Percentiles rank a stretch among this genome's conserved stretches.
These are phyloP conservation scores for Achlya flavicornis DNA, from an alignment of 2,888 invertebrate species.

Conservation along the genomic window DNA sequence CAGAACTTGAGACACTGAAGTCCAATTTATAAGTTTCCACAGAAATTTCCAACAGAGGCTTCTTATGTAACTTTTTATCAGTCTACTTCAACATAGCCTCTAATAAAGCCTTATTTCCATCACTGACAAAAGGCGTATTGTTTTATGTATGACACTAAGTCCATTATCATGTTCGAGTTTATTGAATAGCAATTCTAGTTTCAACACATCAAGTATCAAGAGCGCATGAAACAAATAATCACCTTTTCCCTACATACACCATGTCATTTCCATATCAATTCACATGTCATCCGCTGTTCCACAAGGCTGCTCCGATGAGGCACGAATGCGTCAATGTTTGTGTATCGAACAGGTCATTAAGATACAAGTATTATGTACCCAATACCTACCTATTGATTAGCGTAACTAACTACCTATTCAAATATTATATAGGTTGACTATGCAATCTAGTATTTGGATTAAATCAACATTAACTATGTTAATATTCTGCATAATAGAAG, in stretches of 20 bases:
- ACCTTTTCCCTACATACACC: neutral
- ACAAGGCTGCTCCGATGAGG: slow-evolving; percentile 15
- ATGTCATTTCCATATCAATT: slow-evolving; percentile 44
- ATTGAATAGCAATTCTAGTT: no score
- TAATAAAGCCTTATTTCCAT: no score
- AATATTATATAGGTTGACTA: neutral
- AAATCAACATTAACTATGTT: neutral
- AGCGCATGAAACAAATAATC: neutral
- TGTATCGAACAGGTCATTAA: neutral
- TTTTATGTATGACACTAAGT: no score
- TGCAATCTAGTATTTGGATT: neutral
- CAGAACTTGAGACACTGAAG: no score
- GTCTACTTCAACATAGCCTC: no score
- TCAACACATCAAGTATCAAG: neutral
- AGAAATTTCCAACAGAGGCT: neutral
- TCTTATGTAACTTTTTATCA: no score
- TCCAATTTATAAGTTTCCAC: neutral
- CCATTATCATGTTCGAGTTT: no score
- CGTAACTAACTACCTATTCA: no score
- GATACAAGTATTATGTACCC: neutral
- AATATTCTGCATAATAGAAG: no score
- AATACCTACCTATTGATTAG: neutral
- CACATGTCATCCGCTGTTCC: slow-evolving; percentile 24
- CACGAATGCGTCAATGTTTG: slow-evolving; percentile 12
- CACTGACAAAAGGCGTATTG: no score